These are phyloP conservation scores for Hucho hucho DNA, from an alignment of 2,113 vertebrate species.

Conservation along the genomic window DNA sequence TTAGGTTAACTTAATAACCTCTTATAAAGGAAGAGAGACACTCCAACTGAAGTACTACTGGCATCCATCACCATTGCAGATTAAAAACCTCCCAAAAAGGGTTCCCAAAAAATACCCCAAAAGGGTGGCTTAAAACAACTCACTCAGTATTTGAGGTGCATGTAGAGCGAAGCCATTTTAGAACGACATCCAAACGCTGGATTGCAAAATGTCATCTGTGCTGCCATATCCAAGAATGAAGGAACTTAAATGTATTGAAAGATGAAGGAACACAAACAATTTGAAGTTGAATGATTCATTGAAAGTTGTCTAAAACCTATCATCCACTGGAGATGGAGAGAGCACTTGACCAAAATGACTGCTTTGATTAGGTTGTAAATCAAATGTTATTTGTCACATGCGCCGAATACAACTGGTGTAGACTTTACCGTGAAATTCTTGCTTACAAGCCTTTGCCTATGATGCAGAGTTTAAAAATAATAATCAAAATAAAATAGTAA, in stretches of 20 bases:
- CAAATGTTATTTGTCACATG: no score
- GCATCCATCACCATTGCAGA: background rate
- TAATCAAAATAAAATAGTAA: no score
- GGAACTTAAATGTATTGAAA: background rate
- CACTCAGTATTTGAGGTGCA: background rate
- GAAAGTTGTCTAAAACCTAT: background rate
- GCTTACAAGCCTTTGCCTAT: no score
- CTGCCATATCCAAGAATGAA: background rate
- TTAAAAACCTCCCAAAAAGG: background rate
- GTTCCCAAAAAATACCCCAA: background rate
- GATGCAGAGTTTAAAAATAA: no score
- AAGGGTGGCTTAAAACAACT: background rate
- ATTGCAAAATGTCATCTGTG: background rate
- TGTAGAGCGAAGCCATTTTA: background rate
- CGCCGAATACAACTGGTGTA: no score
- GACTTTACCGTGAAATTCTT: no score
- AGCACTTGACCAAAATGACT: constrained; percentile 15
- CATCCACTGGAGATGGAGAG: background rate
- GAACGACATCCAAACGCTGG: background rate
- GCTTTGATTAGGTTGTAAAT: constrained; percentile 6
- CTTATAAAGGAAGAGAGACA: background rate
- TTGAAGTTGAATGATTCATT: background rate
- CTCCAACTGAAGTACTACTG: background rate
- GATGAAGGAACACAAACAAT: background rate
- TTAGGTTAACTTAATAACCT: background rate